A percentile compares a stretch with the other conserved stretches of the same genome.
Conservation (phyloP, 2,888 invertebrate species). For the Aporophyla lueneburgensis region DNA sequence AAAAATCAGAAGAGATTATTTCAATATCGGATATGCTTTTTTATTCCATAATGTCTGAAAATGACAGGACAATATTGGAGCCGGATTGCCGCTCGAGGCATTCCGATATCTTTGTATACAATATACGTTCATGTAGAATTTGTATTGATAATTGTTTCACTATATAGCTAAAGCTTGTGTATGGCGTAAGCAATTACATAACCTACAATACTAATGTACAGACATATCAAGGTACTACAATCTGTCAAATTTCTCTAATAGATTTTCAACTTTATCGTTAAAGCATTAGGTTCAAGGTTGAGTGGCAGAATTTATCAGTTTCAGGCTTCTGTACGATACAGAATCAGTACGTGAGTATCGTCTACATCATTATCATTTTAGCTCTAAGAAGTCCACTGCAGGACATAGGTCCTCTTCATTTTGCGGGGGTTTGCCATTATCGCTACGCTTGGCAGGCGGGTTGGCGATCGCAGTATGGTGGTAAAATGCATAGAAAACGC, state of each 20-base stretch:
- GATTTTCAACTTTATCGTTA: too few species aligned
- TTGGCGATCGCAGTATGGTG: too few species aligned
- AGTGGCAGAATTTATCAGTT: too few species aligned
- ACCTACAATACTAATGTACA: not conserved
- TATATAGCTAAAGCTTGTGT: not conserved
- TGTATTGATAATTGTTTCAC: constrained; percentile 46
- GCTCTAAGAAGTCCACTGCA: too few species aligned
- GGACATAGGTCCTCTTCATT: too few species aligned
- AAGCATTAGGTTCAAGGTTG: too few species aligned
- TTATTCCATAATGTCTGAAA: constrained; percentile 46
- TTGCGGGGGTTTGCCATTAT: too few species aligned
- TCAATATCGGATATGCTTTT: constrained; percentile 29
- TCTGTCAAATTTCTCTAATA: too few species aligned
- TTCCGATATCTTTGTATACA: constrained; percentile 16
- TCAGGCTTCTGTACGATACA: too few species aligned
- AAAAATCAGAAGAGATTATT: constrained; percentile 19
- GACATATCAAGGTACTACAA: too few species aligned
- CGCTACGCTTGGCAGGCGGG: too few species aligned
- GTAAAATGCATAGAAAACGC: too few species aligned
- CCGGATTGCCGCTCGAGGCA: constrained; percentile 57
- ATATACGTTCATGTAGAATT: constrained; percentile 27
- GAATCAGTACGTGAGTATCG: not conserved
- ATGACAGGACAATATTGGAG: constrained; percentile 61
- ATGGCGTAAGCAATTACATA: not conserved
- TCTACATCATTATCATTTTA: not conserved